These are phyloP conservation scores for Leucophenga maculata DNA, from an alignment of 2,888 invertebrate genomes.

Conservation along the genomic window DNA sequence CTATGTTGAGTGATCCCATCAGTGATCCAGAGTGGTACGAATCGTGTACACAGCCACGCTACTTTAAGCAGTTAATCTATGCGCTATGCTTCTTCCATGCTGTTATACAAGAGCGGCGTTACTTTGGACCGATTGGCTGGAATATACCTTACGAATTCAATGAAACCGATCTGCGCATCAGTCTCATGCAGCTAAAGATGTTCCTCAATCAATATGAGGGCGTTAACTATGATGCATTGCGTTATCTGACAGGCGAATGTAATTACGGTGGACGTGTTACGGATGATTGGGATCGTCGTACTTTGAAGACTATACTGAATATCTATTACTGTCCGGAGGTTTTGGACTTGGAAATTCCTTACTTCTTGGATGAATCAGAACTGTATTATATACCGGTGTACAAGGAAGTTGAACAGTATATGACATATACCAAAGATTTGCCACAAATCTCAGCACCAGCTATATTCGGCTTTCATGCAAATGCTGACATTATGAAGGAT, in stretches of 20 bases:
- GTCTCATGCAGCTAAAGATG: constrained; percentile 90
- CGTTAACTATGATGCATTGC: constrained; percentile 87
- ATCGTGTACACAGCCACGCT: constrained; percentile 81
- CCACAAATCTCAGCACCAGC: constrained; percentile 86
- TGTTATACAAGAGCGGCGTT: constrained; percentile 89
- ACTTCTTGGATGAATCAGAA: constrained; percentile 80
- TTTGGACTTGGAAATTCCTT: constrained; percentile 76
- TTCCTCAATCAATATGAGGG: constrained; percentile 86
- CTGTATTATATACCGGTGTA: constrained; percentile 82
- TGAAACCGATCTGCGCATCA: constrained; percentile 93
- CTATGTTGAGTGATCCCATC: constrained; percentile 89
- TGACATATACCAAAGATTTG: constrained; percentile 79
- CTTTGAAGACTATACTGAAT: constrained; percentile 84
- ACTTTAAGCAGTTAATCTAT: constrained; percentile 89
- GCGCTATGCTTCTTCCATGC: constrained; percentile 96
- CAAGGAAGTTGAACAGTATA: constrained; percentile 81
- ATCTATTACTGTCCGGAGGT: constrained; percentile 85
- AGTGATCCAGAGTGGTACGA: constrained; percentile 91
- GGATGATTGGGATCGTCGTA: constrained; percentile 94
- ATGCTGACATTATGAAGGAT: constrained; percentile 94
- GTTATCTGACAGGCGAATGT: constrained; percentile 94
- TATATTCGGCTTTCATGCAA: constrained; percentile 93
- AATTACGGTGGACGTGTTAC: constrained; percentile 97
- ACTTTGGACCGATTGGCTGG: constrained; percentile 96
- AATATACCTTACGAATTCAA: constrained; percentile 97